Percentiles rank a stretch among this genome's conserved stretches.
Conservation (phyloP, 2,888 invertebrate genomes). For the Drosophila paranaensis region DNA sequence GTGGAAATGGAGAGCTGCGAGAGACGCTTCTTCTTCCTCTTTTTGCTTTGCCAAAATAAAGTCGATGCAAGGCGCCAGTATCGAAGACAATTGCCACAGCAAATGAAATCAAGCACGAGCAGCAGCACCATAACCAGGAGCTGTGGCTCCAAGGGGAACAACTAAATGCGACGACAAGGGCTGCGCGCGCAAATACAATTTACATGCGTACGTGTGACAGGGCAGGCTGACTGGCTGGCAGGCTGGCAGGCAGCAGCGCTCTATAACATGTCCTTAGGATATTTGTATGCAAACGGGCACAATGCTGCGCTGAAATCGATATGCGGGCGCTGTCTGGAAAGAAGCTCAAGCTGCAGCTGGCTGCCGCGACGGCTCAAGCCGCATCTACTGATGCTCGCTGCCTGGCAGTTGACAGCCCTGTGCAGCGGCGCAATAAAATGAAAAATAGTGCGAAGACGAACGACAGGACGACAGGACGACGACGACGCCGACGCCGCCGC, state of each 20-base stretch:
- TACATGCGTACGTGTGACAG: conserved; percentile 79
- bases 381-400: conserved; percentile 23
- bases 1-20: conserved; percentile 20
- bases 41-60: conserved; percentile 57
- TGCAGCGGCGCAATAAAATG: conserved; percentile 79
- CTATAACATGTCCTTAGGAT: conserved; percentile 76
- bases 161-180: conserved; percentile 51
- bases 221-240: conserved; percentile 1
- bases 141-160: conserved; percentile 16
- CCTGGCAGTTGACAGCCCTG: conserved; percentile 76
- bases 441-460: conserved; percentile 73
- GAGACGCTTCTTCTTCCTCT: not conserved
- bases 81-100: conserved; percentile 74
- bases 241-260: conserved; percentile 22
- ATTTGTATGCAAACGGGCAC: conserved; percentile 80
- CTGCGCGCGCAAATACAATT: conserved; percentile 69
- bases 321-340: conserved; percentile 66
- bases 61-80: conserved; percentile 68
- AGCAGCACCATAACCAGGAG: conserved; percentile 44
- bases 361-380: conserved; percentile 30
- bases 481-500: conserved; percentile 26
- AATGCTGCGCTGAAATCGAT: conserved; percentile 79
- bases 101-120: conserved; percentile 76
- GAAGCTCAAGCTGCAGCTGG: conserved; percentile 23
- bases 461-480: conserved; percentile 17